Conservation (phyloP, 1,140 invertebrate genomes). For the Cataglyphis hispanica region DNA sequence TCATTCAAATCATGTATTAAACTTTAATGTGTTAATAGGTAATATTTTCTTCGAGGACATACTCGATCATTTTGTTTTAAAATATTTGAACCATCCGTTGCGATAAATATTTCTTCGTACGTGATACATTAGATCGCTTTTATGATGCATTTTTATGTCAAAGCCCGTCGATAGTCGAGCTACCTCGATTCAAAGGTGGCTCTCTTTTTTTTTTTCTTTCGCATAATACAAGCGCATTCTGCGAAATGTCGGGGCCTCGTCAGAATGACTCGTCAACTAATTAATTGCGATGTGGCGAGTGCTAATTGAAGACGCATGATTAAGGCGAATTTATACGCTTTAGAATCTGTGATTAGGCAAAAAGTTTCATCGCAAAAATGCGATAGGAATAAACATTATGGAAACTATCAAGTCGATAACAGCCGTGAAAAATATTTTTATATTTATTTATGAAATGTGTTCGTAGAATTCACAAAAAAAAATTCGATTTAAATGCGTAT, state of each 20-base stretch:
- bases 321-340: conserved; percentile 34
- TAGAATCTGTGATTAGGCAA: conserved; percentile 33
- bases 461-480: not conserved
- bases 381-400: conserved; percentile 10
- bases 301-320: conserved; percentile 46
- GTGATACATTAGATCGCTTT: conserved; percentile 49
- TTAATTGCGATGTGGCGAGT: conserved; percentile 59
- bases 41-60: not conserved
- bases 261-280: conserved; percentile 62
- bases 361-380: conserved; percentile 54
- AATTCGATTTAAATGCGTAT: not conserved
- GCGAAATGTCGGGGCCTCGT: conserved; percentile 57
- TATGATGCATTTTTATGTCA: conserved; percentile 60
- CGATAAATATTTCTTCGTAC: conserved; percentile 1
- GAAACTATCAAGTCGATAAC: not conserved
- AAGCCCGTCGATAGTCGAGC: conserved; percentile 59
- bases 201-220: not conserved
- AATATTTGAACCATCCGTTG: not conserved
- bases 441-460: not conserved
- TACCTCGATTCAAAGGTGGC: conserved; percentile 64
- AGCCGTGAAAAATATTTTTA: conserved; percentile 5
- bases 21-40: not conserved
- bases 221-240: conserved; percentile 10
- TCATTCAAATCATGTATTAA: not conserved
- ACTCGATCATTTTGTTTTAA: not conserved